These are phyloP conservation scores for Cheilosia vulpina DNA, from an alignment of 2,888 invertebrate species.

Conservation along the genomic window DNA sequence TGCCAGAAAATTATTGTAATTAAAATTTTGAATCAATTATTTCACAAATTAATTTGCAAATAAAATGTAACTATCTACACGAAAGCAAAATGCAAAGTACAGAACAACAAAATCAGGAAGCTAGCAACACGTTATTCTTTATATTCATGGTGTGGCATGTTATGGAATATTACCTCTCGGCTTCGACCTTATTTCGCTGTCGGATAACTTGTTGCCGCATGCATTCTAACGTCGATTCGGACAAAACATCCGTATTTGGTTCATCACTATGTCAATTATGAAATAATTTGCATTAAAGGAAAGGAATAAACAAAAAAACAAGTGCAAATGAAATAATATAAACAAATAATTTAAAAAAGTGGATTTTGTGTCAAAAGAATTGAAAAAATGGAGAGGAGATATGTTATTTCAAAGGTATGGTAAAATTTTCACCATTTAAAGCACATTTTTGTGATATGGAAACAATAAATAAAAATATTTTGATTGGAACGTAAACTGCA, in stretches of 20 bases:
- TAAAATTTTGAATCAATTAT: constrained; percentile 6
- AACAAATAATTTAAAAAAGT: constrained; percentile 10
- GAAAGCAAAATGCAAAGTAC: constrained; percentile 63
- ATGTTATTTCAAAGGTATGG: background rate
- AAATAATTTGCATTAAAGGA: constrained; percentile 50
- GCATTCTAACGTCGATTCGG: constrained; percentile 92
- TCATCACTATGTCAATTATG: constrained; percentile 78
- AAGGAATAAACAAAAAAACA: constrained; percentile 40
- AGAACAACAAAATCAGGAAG: constrained; percentile 68
- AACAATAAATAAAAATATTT: too few species aligned
- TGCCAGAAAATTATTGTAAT: background rate
- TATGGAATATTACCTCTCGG: constrained; percentile 88
- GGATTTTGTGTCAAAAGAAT: constrained; percentile 31
- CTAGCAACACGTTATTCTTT: constrained; percentile 54
- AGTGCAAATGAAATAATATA: constrained; percentile 53
- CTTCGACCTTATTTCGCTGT: constrained; percentile 91
- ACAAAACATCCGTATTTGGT: constrained; percentile 87
- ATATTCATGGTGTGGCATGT: constrained; percentile 38
- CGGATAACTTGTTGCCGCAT: constrained; percentile 91
- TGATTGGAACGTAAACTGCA: too few species aligned
- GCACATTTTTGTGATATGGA: constrained; percentile 6
- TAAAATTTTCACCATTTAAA: constrained; percentile 13
- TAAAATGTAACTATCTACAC: constrained; percentile 46
- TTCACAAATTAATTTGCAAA: constrained; percentile 10
- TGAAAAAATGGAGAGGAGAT: constrained; percentile 13